Evolutionary conservation across 1,140 invertebrate species (phyloP), one percentile per base, ranked within the genome.

Genomic region (Ladona fulva): DNA sequence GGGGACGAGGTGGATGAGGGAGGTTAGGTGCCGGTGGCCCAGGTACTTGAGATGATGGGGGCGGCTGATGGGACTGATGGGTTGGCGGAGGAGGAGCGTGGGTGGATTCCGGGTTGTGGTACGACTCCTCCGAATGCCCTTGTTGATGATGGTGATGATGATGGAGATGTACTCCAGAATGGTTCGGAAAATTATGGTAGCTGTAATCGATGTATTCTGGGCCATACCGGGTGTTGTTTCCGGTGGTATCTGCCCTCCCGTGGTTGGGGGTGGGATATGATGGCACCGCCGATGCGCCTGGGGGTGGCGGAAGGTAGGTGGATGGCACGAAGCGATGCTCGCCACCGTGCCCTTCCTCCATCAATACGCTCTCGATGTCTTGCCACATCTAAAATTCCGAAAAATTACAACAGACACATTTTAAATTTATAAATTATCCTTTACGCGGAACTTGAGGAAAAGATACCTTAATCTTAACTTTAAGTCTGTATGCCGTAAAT

Each of bases 281-380:
- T 8, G 77, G 77, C 8, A 79, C 78, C 14, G 79, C 77, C 59
- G 79, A 80, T 10, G 80, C 80, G 52, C 77, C 19, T 75, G 44
- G 79, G 80, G 52, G 79, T 79, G 42, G 76, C 78, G 11, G 79
- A 79, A 7, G 80, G 80, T 79, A 78, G 79, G 16, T 79, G 80
- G 25, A 81, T 80, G 29, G 78, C 42, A 59, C 78, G 29, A 11
- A 79, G 74, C 79, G 11, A 80, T 79, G 22, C 79, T 81, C 74
- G 79, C 80, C 14, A 80, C 78, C 0, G 81, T 82, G 59, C 77
- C 78, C 81, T 66, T 83, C 84, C 24, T 83, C 84, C 24, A 84
- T 78, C 25, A 86, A 80, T n/a, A 86, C 84, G 78, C 84, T 85
- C 81, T 86, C 85, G 74, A 86, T 85, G 78, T 86, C 85, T 80